Percentiles rank a stretch among this genome's conserved stretches.
Conservation (phyloP, 2,797 vertebrate genomes). For the Enoplosus armatus region DNA sequence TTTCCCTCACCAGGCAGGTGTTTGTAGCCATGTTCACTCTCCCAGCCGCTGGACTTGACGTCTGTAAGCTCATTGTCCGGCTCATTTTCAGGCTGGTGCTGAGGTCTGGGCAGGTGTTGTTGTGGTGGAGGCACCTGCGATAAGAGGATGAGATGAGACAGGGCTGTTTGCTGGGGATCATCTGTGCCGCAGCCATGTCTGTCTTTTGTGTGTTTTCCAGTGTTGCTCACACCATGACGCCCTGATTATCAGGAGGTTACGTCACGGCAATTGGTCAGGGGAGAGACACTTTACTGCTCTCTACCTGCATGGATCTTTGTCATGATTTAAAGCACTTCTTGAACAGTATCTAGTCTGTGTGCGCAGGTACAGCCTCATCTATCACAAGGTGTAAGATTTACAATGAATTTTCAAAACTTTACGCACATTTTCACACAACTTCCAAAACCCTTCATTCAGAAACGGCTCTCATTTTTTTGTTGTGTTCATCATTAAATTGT, state of each 20-base stretch:
- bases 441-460: neutral
- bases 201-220: constrained; percentile 11
- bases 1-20: constrained; percentile 79
- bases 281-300: neutral
- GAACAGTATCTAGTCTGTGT: neutral
- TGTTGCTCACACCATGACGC: neutral
- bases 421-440: neutral
- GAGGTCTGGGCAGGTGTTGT: constrained; percentile 38
- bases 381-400: neutral
- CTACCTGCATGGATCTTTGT: neutral
- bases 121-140: constrained; percentile 61
- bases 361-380: neutral
- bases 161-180: neutral
- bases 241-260: constrained; percentile 8
- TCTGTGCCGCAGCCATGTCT: neutral
- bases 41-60: constrained; percentile 68
- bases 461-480: neutral
- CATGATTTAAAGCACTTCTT: neutral
- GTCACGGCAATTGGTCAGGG: neutral
- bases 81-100: constrained; percentile 45
- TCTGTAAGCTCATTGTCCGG: constrained; percentile 65
- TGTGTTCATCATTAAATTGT: neutral
- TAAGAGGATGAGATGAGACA: constrained; percentile 27
- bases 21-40: constrained; percentile 70
- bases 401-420: neutral